Base-by-base conservation (phyloP, 2,113 vertebrate species). In the Herpetotheres cachinnans region DNA sequence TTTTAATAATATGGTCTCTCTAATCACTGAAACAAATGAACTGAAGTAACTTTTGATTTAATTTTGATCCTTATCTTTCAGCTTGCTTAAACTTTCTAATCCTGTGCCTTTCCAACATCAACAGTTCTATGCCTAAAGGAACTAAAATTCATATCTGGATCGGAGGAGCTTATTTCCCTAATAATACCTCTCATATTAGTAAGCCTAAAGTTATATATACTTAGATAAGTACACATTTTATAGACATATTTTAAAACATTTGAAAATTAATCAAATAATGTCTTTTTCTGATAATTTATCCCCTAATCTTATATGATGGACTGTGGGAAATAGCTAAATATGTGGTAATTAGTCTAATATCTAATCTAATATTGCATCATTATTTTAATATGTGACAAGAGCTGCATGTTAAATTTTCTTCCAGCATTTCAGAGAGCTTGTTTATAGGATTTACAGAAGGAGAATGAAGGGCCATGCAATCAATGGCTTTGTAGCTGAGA, bases 401-500 rank as follows among this genome's bases (percentile, higher is more conserved):
- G 56, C 54, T 91, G 29, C 89, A 81, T 59, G 78, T 69, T 90
- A 96, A 90, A 96, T 96, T 96, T 98, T 97, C 86, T 96, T 92
- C 67, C 8, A 3, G 62, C 94, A 84, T 97, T 97, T 97, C 93
- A 97, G 67, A 77, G 36, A 54, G 67, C 86, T 94, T 94, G 81
- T 97, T 97, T 97, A 96, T 93, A 95, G 95, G 93, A 98, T 98
- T 97, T 98, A 95, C 96, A 92, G 95, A 96, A 95, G 90, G 87
- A 90, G 54, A 93, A 95, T 66, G 69, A 97, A 94, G 82, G 92
- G 71, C 95, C 90, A 82, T 92, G 92, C 92, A 98, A 98, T 98
- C 97, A 97, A 95, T 97, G 96, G 49, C 94, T 97, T 97, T 98
- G 94, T 93, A 95, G 95, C 96, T 79, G 74, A 80, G 88, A 91